Conservation (phyloP, 2,113 vertebrate species). For the Haemorhous mexicanus region DNA sequence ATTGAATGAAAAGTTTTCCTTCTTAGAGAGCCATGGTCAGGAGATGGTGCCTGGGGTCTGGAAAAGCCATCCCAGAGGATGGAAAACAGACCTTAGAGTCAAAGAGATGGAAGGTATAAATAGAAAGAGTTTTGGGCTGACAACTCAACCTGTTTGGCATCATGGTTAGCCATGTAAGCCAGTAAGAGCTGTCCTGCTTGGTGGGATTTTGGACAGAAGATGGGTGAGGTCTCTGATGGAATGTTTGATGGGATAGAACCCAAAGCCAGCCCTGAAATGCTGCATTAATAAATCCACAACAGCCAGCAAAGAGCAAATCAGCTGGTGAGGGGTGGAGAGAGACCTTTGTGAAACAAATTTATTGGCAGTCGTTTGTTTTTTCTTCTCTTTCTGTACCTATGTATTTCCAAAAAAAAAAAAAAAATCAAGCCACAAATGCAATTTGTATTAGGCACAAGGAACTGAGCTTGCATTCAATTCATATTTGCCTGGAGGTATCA, state of each 20-base stretch:
- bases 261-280: not conserved
- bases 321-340: not conserved
- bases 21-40: not conserved
- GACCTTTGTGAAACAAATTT: not conserved
- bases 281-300: rapidly evolving
- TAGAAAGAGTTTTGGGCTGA: not conserved
- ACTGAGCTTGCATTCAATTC: not conserved
- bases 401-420: not conserved
- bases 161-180: not conserved
- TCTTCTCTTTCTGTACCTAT: not conserved
- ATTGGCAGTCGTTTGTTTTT: not conserved
- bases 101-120: not conserved
- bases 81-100: not conserved
- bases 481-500: not conserved
- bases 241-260: not conserved
- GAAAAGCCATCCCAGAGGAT: not conserved
- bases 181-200: not conserved
- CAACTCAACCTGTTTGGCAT: not conserved
- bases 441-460: rapidly evolving
- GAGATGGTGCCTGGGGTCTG: not conserved
- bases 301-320: not conserved
- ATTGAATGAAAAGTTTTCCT: not conserved
- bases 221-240: not conserved
- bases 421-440: not conserved
- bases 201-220: not conserved